phyloP scores from a whole-genome alignment of 2,113 vertebrate genomes.

The Lontra canadensis region DNA sequence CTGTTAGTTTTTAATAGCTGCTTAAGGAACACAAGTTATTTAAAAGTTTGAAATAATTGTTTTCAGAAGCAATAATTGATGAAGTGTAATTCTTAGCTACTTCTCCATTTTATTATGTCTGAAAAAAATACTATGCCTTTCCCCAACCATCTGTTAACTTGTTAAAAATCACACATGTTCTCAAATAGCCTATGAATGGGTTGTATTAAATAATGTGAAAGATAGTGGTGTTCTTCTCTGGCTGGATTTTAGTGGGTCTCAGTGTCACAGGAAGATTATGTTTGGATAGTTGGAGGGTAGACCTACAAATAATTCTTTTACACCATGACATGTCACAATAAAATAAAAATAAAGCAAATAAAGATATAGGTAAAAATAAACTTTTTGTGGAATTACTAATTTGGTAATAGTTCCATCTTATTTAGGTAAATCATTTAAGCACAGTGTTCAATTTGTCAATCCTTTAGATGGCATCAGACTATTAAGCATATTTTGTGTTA shows the following conservation, averaged over 20 bases:
- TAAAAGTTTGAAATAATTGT: neutral
- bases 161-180: neutral
- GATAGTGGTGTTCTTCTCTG: neutral
- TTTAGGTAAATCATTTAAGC: neutral
- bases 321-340: neutral
- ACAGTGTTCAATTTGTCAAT: neutral
- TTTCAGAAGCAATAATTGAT: neutral
- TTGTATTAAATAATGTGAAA: neutral
- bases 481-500: neutral
- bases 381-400: neutral
- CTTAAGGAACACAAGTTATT: neutral
- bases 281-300: neutral
- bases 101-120: neutral
- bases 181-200: neutral
- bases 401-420: neutral
- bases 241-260: neutral
- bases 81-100: neutral
- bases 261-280: neutral
- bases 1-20: slow-evolving; percentile 1
- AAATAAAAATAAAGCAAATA: neutral
- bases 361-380: neutral
- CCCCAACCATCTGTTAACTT: neutral
- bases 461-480: neutral
- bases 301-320: slow-evolving; percentile 16
- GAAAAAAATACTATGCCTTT: neutral